A percentile compares a stretch with the other conserved stretches of the same genome.
These are phyloP conservation scores for Semibalanus balanoides DNA, from an alignment of 1,140 invertebrate genomes.

Conservation along the genomic window DNA sequence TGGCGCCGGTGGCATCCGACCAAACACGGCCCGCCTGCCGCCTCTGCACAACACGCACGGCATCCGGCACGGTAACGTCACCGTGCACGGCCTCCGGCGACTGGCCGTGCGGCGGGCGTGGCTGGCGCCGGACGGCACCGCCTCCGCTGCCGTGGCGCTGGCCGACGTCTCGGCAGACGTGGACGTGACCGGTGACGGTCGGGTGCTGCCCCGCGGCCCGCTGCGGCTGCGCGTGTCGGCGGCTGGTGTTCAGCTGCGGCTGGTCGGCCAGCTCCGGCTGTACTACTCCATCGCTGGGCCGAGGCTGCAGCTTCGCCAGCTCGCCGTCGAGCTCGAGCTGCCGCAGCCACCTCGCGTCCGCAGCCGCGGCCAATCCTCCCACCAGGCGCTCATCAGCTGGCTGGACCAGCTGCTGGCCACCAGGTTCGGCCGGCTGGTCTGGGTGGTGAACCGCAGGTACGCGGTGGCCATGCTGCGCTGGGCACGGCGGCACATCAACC, in stretches of 20 bases:
- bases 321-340: not conserved
- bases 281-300: too few relatives aligned
- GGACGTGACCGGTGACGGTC: not conserved
- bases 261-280: not conserved
- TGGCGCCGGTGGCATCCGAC: not conserved
- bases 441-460: not conserved
- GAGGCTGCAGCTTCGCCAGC: not conserved
- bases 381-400: not conserved
- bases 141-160: not conserved
- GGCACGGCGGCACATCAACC: too few relatives aligned
- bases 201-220: not conserved
- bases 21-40: too few relatives aligned
- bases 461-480: too few relatives aligned
- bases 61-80: not conserved
- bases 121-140: not conserved
- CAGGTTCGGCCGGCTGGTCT: not conserved
- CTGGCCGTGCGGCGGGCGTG: not conserved
- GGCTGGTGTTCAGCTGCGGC: not conserved
- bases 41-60: too few relatives aligned
- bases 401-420: not conserved
- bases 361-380: too few relatives aligned
- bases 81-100: not conserved
- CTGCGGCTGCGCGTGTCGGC: not conserved
- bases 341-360: not conserved
- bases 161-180: not conserved